Percentiles rank a stretch among this genome's conserved stretches.
Conservation (phyloP, 2,888 invertebrate species). For the Meloe dianella region DNA sequence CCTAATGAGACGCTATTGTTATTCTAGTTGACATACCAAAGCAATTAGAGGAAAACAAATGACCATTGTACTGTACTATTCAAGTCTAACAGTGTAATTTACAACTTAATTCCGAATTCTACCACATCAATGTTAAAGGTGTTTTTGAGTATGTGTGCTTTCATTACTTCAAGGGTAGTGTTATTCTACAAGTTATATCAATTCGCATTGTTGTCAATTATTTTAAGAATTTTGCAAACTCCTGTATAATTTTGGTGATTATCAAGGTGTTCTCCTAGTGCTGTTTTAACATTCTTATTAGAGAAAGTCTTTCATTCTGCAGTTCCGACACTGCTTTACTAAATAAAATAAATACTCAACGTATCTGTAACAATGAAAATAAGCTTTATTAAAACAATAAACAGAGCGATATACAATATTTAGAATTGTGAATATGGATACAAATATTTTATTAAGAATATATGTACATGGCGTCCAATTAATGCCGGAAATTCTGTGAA, state of each 20-base stretch:
- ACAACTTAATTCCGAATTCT: background rate
- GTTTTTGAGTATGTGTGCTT: background rate
- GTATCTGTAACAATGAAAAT: slow-evolving; percentile 28
- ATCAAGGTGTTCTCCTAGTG: too few species aligned
- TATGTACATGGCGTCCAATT: background rate
- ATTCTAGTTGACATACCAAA: background rate
- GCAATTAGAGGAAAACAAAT: slow-evolving; percentile 1
- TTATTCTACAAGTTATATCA: too few species aligned
- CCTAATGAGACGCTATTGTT: background rate
- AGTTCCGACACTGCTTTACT: too few species aligned
- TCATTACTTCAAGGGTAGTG: background rate
- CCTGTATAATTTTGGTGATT: too few species aligned
- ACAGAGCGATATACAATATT: slow-evolving; percentile 18
- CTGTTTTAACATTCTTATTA: too few species aligned
- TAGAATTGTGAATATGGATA: slow-evolving; percentile 3
- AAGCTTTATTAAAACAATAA: slow-evolving; percentile 34
- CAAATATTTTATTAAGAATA: slow-evolving; percentile 9
- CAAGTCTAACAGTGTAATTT: background rate
- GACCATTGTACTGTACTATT: background rate
- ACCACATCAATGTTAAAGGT: background rate
- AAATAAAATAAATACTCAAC: background rate
- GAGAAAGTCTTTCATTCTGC: too few species aligned
- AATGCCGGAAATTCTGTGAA: background rate
- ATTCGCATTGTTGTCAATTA: too few species aligned
- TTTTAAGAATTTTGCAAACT: too few species aligned